Evolutionary conservation across 1,140 invertebrate genomes (phyloP).

Genomic region (Lerema accius): DNA sequence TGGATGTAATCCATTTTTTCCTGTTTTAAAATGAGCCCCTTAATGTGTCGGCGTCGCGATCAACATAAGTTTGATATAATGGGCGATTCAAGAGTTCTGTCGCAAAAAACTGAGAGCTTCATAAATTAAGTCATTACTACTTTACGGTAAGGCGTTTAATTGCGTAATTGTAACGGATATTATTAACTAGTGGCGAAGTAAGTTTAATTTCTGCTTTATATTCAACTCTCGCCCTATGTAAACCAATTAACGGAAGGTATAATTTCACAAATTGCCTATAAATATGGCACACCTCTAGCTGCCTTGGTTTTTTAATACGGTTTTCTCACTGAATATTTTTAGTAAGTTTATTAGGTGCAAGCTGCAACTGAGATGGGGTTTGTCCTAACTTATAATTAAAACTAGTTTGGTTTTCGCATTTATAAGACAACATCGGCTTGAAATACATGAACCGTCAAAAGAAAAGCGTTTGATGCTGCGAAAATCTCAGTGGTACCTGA

Average conservation of each 20-base stretch:
- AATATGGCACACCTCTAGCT: no score
- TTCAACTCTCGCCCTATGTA: constrained; percentile 1
- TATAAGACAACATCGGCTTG: no score
- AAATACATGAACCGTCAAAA: no score
- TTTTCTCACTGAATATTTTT: no score
- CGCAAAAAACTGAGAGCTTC: constrained; percentile 41
- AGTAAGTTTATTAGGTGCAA: no score
- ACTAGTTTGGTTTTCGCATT: no score
- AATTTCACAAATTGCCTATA: neutral
- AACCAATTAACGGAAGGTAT: neutral
- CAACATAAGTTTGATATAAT: constrained; percentile 41
- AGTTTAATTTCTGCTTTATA: constrained; percentile 31
- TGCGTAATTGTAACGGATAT: constrained; percentile 51
- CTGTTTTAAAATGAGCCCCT: constrained; percentile 7
- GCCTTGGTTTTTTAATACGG: no score
- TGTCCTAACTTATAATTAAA: no score
- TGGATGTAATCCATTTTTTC: neutral
- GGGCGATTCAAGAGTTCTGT: constrained; percentile 46
- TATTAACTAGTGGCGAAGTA: constrained; percentile 53
- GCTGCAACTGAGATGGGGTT: neutral
- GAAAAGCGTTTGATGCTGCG: no score
- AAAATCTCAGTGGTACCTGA: no score
- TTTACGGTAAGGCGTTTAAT: constrained; percentile 62
- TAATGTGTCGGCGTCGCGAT: constrained; percentile 17
- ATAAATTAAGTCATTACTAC: constrained; percentile 66